Evolutionary conservation across 1,140 invertebrate genomes (phyloP), one percentile per base, ranked within the genome.

Genomic region (Megathymus violae): DNA sequence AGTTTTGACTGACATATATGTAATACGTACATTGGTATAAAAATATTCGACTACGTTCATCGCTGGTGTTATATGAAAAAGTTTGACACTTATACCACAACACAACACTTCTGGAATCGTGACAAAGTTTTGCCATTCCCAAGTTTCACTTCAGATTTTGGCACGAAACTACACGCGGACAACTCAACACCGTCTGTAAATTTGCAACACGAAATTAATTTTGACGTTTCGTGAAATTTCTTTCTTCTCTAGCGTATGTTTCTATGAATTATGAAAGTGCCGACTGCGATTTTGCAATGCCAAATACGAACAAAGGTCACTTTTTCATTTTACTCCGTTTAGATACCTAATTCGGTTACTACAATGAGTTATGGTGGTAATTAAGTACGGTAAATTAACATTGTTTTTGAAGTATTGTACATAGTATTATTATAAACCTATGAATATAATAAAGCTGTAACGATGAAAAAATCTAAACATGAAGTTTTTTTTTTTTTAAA

Each of bases 141-240:
- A 73, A 76, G 67, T 76, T 73, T 54, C 50, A 16, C 62, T 61
- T 43, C 68, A 74, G 62, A 76, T 71, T 74, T 69, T 76, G 72
- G 71, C 77, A 71, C 67, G 58, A 64, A 72, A 71, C 74, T 75
- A 70, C 50, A 62, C 41, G 15, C 58, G 65, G 67, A 71, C 68
- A 74, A 75, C 60, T 79, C 76, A 71, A 78, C 69, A 67, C 70
- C 44, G 51, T 56, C 67, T 75, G 71, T 67, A 71, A 75, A 75
- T 74, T 76, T 76, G 64, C 68, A 69, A 69, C 62, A 66, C 50
- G 31, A 62, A 67, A 67, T 67, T 67, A 67, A 67, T 67, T 62
- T 40, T 17, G 34, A 43, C 40, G 64, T 48, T 38, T 27, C 17
- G 11, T 41, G 38, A 60, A 60, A 41, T 60, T 34, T 17, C 31